These are phyloP conservation scores for Dichetophora obliterata DNA, from an alignment of 2,888 invertebrate species.

Conservation along the genomic window DNA sequence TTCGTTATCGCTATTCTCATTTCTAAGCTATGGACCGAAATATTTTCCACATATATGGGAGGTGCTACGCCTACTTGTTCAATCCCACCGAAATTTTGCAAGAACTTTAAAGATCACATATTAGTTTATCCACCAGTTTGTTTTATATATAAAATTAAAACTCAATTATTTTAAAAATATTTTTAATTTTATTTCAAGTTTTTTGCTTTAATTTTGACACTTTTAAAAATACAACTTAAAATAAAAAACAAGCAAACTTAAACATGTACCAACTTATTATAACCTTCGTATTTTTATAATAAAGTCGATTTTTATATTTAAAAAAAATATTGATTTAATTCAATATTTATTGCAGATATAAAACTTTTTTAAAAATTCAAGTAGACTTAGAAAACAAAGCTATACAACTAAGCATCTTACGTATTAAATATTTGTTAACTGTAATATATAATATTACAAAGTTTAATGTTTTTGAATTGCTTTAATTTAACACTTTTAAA, in stretches of 20 bases:
- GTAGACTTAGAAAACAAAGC: background rate
- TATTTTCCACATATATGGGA: too few species aligned
- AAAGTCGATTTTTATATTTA: background rate
- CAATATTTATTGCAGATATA: background rate
- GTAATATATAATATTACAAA: slow-evolving; percentile 21
- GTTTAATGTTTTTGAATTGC: slow-evolving; percentile 7
- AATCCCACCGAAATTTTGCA: too few species aligned
- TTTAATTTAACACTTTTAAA: background rate
- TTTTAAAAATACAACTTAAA: background rate
- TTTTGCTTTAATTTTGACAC: background rate
- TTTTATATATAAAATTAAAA: background rate
- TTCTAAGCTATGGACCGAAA: too few species aligned
- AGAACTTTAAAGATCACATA: too few species aligned
- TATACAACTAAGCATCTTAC: background rate
- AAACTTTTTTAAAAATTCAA: background rate
- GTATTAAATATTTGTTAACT: background rate
- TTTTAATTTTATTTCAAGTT: slow-evolving; percentile 17
- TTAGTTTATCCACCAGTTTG: too few species aligned
- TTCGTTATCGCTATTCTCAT: too few species aligned
- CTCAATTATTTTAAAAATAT: background rate
- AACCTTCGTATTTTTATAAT: background rate
- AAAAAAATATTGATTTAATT: background rate
- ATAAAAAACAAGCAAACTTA: background rate
- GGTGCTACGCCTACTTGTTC: too few species aligned
- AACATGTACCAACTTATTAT: background rate